phyloP scores from a whole-genome alignment of 2,113 vertebrate genomes.

The Albula glossodonta region DNA sequence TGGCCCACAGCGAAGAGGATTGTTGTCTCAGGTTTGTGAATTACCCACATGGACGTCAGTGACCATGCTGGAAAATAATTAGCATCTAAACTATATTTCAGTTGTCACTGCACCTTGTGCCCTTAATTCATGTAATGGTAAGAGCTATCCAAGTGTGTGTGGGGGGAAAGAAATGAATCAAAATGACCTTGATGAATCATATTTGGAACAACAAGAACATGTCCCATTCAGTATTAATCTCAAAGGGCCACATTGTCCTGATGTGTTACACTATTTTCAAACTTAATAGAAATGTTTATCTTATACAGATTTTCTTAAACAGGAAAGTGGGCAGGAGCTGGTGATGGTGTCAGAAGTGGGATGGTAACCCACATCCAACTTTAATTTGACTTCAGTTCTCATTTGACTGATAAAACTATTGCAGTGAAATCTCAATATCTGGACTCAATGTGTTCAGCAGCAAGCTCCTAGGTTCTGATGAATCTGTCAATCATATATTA shows the following conservation, averaged over 20 bases:
- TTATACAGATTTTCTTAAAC: not conserved
- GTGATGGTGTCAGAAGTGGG: not conserved
- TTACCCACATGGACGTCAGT: not conserved
- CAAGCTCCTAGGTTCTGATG: too few relatives aligned
- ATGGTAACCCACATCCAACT: not conserved
- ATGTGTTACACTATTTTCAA: not conserved
- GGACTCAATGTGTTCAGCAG: too few relatives aligned
- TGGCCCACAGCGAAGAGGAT: not conserved
- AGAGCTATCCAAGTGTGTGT: not conserved
- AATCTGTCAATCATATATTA: too few relatives aligned
- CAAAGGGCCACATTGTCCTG: not conserved
- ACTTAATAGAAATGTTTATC: not conserved
- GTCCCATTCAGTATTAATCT: not conserved
- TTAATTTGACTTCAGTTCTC: not conserved
- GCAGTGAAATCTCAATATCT: too few relatives aligned
- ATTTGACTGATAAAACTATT: not conserved
- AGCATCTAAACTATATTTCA: not conserved
- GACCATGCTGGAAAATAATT: slow-evolving; percentile 10
- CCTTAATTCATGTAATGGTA: not conserved
- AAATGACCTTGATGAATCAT: not conserved
- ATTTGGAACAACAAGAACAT: not conserved
- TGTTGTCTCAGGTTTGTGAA: not conserved
- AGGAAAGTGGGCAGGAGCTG: not conserved
- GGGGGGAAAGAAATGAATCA: not conserved
- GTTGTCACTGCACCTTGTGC: not conserved